Conservation (phyloP, 2,113 vertebrate genomes). For the Ochotona princeps region DNA sequence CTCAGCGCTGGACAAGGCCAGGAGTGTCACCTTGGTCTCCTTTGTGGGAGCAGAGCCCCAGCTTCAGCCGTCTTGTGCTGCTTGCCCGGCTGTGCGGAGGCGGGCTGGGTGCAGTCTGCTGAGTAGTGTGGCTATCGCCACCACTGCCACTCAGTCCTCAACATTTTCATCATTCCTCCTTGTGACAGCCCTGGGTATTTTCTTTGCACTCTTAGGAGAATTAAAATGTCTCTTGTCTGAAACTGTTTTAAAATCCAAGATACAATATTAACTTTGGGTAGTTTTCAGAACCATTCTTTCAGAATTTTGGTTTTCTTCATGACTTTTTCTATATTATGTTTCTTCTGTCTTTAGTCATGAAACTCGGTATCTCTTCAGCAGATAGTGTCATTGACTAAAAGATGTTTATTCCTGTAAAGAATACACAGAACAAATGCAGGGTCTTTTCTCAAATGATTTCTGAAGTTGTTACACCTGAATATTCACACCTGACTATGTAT, state of each 20-base stretch:
- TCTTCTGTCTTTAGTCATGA: not conserved
- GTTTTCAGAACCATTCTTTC: not conserved
- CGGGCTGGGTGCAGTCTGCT: not conserved
- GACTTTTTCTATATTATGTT: not conserved
- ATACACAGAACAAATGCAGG: not conserved
- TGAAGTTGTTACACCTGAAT: not conserved
- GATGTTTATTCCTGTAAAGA: not conserved
- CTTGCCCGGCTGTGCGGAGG: too few species aligned
- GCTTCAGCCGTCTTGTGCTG: too few species aligned
- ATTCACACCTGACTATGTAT: not conserved
- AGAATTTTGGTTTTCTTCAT: constrained; percentile 10
- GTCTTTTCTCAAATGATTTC: not conserved
- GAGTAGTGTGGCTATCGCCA: not conserved
- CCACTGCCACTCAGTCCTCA: not conserved
- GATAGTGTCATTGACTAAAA: constrained; percentile 11
- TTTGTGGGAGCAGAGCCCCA: too few species aligned
- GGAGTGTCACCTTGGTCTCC: too few species aligned
- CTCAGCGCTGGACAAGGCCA: too few species aligned
- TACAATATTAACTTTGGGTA: not conserved
- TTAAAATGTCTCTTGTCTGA: not conserved
- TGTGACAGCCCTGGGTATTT: not conserved
- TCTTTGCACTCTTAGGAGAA: too few species aligned
- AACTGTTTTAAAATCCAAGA: not conserved
- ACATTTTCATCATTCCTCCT: not conserved
- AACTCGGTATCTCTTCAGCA: not conserved